Percentiles rank a stretch among this genome's conserved stretches.
Evolutionary conservation across 2,113 vertebrate species (phyloP).

Genomic region (Argyrosomus japonicus): DNA sequence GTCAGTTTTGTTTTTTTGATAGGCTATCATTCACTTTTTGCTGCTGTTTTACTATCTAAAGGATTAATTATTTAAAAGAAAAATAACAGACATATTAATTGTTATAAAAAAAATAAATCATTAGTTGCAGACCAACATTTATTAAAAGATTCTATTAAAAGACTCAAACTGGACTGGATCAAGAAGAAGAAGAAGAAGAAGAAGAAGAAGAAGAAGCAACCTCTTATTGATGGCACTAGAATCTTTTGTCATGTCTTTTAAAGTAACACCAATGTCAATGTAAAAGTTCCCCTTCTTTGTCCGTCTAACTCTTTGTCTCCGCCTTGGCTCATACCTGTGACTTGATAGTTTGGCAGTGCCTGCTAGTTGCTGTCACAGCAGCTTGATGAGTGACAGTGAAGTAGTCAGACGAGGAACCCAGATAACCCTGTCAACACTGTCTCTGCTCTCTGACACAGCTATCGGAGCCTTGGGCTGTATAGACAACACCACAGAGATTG

Average conservation of each 20-base stretch:
- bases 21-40: neutral
- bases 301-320: conserved; percentile 13
- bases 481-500: conserved; percentile 47
- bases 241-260: neutral
- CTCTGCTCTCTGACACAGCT: conserved; percentile 49
- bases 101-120: neutral
- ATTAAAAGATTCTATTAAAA: no score
- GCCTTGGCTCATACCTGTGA: conserved; percentile 50
- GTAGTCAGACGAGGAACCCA: conserved; percentile 62
- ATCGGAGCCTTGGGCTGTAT: conserved; percentile 48
- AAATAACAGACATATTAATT: neutral
- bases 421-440: conserved; percentile 66
- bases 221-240: conserved; percentile 9
- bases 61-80: neutral
- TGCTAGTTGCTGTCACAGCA: conserved; percentile 67
- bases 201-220: neutral
- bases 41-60: neutral
- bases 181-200: neutral
- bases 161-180: neutral
- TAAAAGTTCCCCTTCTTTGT: conserved; percentile 23
- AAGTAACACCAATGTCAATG: conserved; percentile 27
- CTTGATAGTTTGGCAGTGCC: conserved; percentile 53
- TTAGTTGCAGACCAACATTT: neutral
- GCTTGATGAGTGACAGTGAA: conserved; percentile 67
- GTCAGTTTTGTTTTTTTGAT: neutral